Evolutionary conservation across 1,140 invertebrate species (phyloP), one percentile per base, ranked within the genome.

Genomic region (Drosophila mayri): DNA sequence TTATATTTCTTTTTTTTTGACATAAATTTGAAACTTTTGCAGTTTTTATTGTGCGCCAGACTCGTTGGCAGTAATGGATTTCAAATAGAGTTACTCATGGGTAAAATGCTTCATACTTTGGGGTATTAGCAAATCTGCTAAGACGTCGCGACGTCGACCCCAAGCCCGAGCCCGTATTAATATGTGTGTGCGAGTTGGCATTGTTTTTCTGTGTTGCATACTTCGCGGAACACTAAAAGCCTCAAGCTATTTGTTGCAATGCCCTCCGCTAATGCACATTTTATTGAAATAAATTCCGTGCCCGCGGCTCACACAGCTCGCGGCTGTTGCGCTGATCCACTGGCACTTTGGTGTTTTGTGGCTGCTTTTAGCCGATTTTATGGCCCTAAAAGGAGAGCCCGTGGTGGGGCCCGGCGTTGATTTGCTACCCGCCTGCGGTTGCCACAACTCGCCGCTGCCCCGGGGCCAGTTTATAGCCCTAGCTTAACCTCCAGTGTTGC

Each of bases 231-330:
- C 67, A 61, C 81, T 90, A 90, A 90, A 90, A 90, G 85, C 85
- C 67, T 85, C 64, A 81, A 90, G 85, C 85, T 90, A 90, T 90
- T 90, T 90, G 85, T 90, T 85, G 86, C 78, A 78, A 64, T 50
- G 74, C 74, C 83, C 71, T 73, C 63, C 55, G 73, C 84, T 90
- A 90, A 90, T 90, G 85, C 85, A 90, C 85, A 90, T 90, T 90
- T 90, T 90, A 90, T 90, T 90, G 85, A 90, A 90, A 90, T 90
- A 90, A 90, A 90, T 90, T 90, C 75, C 85, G 85, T 90, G 85
- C 81, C 66, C 20, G 60, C 38, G 61, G 64, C 62, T 66, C 40
- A 38, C 54, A 40, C 55, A 25, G 61, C 67, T 63, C 28, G 28
- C 52, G 58, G 44, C 63, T 66, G 71, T 50, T 60, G 37, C 49